Evolutionary conservation across 2,888 invertebrate genomes (phyloP), one percentile per base, ranked within the genome.

Genomic region (Leptinotarsa juncta): DNA sequence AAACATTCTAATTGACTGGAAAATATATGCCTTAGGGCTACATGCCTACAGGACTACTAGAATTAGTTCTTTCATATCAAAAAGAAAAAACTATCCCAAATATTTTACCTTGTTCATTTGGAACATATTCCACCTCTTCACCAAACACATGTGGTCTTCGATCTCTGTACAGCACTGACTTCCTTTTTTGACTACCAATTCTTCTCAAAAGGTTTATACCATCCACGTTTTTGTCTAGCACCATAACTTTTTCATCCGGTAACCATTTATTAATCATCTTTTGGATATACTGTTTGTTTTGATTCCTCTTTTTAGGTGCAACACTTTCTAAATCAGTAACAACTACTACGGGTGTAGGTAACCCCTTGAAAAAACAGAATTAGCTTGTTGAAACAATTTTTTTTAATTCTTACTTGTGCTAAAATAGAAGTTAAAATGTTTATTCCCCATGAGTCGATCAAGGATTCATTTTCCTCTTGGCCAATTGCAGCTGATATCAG

Each of bases 161-260:
- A 85, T 95, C 94, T 83, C 96, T 93, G 82, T 94, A 93, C 77
- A 92, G 90, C 3, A 97, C 87, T 14, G 90, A 87, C 73, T 92
- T 93, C 81, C 94, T 92, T 86, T 97, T 97, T 84, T 97, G 96
- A 73, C 92, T 93, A 3, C 96, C 95, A 84, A 97, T 93, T 82
- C 83, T 85, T 74, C 94, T 89, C 73, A 96, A 88, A 49, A 96
- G 82, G 85, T 96, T 94, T 42, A 97, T 86, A 0, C 93, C 94
- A 88, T 96, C 96, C 0, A 90, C 88, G 78, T 90, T 90, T 82
- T 94, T 95, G 83, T 97, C 96, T 76, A 97, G 87, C 72, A 91
- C 90, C 87, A 94, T 91, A 0, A 96, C 83, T 88, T 96, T 98
- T 85, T 96, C 95, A 78, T 94, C 93, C 0, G 96, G 96, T 72